Evolutionary conservation across 2,797 vertebrate species (phyloP).

Genomic region (Sarcophilus harrisii): DNA sequence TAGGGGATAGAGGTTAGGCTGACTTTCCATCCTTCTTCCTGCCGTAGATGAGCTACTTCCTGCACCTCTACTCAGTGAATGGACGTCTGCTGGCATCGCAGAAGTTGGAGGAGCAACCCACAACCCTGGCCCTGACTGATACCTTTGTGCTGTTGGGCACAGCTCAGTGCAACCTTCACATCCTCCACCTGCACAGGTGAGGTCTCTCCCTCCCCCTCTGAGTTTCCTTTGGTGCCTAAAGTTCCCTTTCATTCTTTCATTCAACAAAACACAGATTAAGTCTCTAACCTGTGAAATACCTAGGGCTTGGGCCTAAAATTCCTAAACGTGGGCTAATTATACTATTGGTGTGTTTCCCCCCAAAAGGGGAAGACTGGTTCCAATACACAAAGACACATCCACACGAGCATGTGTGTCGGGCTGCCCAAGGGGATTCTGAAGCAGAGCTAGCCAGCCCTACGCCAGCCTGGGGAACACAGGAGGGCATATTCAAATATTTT

Average conservation of each 20-base stretch:
- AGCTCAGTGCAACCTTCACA: slow-evolving; percentile 90
- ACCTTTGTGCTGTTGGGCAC: slow-evolving; percentile 94
- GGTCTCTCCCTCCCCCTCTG: background rate
- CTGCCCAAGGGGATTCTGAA: background rate
- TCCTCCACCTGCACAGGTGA: slow-evolving; percentile 91
- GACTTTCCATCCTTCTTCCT: background rate
- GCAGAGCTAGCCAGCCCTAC: background rate
- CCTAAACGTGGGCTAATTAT: background rate
- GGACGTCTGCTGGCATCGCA: slow-evolving; percentile 89
- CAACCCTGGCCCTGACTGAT: slow-evolving; percentile 90
- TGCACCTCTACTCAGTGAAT: slow-evolving; percentile 96
- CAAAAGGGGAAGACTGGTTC: background rate
- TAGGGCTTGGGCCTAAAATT: background rate
- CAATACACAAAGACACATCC: background rate
- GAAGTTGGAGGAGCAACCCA: slow-evolving; percentile 90
- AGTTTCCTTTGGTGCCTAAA: background rate
- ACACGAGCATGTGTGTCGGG: background rate
- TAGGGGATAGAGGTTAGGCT: background rate
- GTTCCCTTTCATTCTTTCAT: background rate
- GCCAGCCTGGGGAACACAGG: background rate
- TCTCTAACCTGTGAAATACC: background rate
- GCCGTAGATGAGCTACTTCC: slow-evolving; percentile 87
- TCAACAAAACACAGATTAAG: background rate
- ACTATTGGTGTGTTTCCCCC: background rate
- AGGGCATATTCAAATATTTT: background rate